Evolutionary conservation across 2,113 vertebrate genomes (phyloP).

Genomic region (Perccottus glenii): DNA sequence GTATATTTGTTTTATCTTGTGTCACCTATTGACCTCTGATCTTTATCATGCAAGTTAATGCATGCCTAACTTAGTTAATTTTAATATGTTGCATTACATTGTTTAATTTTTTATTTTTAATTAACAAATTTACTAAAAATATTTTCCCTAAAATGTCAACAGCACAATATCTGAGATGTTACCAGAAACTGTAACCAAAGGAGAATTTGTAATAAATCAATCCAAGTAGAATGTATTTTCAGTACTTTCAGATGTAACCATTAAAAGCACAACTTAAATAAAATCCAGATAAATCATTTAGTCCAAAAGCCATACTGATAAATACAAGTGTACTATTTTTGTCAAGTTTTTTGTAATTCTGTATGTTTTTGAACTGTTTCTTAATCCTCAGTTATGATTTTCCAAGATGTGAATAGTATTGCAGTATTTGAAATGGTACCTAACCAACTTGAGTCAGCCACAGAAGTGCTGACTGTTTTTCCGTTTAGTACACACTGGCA

Average conservation of each 20-base stretch:
- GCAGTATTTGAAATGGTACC: constrained; percentile 53
- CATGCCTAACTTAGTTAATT: constrained; percentile 54
- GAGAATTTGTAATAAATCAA: constrained; percentile 33
- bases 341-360: constrained; percentile 63
- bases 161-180: constrained; percentile 41
- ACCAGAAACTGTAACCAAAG: constrained; percentile 64
- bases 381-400: not conserved
- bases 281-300: constrained; percentile 51
- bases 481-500: constrained; percentile 22
- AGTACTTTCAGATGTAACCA: constrained; percentile 34
- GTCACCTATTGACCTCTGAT: constrained; percentile 48
- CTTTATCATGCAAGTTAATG: constrained; percentile 46
- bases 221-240: constrained; percentile 65
- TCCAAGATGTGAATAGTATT: constrained; percentile 47
- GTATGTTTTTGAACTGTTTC: constrained; percentile 52
- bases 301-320: constrained; percentile 75
- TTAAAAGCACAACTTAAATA: constrained; percentile 67
- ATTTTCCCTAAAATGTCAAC: constrained; percentile 33
- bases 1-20: constrained; percentile 65
- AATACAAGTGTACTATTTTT: constrained; percentile 62
- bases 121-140: constrained; percentile 46
- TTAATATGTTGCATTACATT: constrained; percentile 51
- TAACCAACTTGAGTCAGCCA: constrained; percentile 4
- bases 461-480: constrained; percentile 18
- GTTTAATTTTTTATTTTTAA: constrained; percentile 50